Conservation (phyloP, 2,888 invertebrate genomes). For the Catocala nupta region DNA sequence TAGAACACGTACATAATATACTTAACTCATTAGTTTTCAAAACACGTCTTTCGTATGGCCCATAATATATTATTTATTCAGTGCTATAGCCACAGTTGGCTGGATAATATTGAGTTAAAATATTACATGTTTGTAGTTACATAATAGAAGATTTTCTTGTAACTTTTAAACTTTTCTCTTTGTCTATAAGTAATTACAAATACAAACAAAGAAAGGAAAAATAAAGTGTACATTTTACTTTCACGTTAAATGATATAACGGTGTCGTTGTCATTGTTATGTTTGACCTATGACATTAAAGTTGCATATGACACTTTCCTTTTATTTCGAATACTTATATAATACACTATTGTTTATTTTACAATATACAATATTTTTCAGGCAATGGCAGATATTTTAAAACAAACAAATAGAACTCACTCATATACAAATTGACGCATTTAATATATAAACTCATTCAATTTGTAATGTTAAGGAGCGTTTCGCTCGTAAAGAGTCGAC, state of each 20-base stretch:
- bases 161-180: too few species aligned
- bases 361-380: too few species aligned
- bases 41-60: neutral
- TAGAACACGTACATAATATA: constrained; percentile 2
- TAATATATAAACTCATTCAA: constrained; percentile 57
- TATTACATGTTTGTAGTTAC: too few species aligned
- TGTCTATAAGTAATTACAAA: neutral
- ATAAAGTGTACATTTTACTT: too few species aligned
- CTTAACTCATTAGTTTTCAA: constrained; percentile 1
- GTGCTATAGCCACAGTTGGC: neutral
- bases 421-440: constrained; percentile 27
- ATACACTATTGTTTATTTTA: too few species aligned
- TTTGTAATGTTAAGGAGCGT: constrained; percentile 59
- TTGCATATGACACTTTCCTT: neutral
- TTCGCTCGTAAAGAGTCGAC: constrained; percentile 70
- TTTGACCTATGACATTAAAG: neutral
- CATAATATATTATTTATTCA: neutral
- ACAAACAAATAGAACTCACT: constrained; percentile 10
- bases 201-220: neutral
- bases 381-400: neutral
- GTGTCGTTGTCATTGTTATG: too few species aligned
- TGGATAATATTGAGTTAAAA: neutral
- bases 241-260: too few species aligned
- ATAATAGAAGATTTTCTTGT: too few species aligned
- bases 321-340: neutral